Percentiles rank a stretch among this genome's conserved stretches.
Conservation (phyloP, 1,140 invertebrate species). For the Thaumatotibia leucotreta region DNA sequence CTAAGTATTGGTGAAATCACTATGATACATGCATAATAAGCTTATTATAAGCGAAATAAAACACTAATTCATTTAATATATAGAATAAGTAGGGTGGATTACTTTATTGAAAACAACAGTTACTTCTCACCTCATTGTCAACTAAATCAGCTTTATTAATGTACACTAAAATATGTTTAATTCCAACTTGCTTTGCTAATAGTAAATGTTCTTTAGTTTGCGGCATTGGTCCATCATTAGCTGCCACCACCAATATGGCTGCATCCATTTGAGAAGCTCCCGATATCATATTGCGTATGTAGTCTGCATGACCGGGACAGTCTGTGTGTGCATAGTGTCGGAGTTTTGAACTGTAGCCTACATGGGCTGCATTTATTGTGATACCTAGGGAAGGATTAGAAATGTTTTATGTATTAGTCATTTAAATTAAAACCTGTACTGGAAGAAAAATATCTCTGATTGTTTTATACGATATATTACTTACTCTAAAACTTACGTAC, state of each 20-base stretch:
- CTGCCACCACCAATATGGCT: conserved; percentile 95
- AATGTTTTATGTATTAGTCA: neutral
- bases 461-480: neutral
- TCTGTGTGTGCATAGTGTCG: conserved; percentile 97
- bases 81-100: no score
- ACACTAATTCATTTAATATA: no score
- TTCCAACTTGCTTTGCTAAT: conserved; percentile 92
- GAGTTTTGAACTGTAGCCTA: conserved; percentile 91
- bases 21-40: no score
- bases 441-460: no score
- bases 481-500: conserved; percentile 36
- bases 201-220: conserved; percentile 92
- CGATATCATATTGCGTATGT: conserved; percentile 95
- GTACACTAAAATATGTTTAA: conserved; percentile 85
- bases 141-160: conserved; percentile 97
- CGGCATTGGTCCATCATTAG: conserved; percentile 97
- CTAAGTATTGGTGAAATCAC: neutral
- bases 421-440: neutral
- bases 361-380: conserved; percentile 96
- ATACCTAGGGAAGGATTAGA: conserved; percentile 80
- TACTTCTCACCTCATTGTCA: conserved; percentile 84
- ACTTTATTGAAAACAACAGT: no score
- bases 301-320: conserved; percentile 96
- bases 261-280: conserved; percentile 98
- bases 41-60: no score